These are phyloP conservation scores for Teleogryllus occipitalis DNA, from an alignment of 1,140 invertebrate species.

Conservation along the genomic window DNA sequence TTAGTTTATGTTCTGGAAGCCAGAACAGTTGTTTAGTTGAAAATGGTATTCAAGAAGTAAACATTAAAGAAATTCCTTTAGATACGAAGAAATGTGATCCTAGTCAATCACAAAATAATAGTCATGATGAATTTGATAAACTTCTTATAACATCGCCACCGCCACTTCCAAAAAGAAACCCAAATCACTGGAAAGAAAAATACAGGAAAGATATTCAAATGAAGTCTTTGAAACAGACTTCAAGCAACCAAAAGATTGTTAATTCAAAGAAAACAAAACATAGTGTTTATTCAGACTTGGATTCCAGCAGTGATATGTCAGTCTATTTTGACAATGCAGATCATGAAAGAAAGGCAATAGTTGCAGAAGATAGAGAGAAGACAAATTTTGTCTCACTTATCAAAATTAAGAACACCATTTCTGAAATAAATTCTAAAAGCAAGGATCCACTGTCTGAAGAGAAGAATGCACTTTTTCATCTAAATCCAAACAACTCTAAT, in stretches of 20 bases:
- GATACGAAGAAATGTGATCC: background rate
- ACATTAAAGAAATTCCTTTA: background rate
- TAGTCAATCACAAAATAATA: background rate
- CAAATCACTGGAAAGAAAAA: background rate
- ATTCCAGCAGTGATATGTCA: background rate
- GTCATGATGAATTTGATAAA: background rate
- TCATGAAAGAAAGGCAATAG: too few relatives aligned
- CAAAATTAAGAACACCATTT: too few relatives aligned
- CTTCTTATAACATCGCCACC: background rate
- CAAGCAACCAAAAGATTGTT: background rate
- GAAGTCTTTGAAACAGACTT: background rate
- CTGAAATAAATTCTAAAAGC: too few relatives aligned
- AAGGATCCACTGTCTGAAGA: too few relatives aligned
- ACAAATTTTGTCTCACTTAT: too few relatives aligned
- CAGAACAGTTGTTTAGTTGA: background rate
- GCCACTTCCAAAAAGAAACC: background rate
- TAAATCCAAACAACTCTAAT: too few relatives aligned
- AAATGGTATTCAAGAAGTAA: background rate
- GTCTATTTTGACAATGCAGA: too few relatives aligned
- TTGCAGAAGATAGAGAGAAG: too few relatives aligned
- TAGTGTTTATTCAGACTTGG: background rate
- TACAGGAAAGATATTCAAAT: background rate
- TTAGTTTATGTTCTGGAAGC: background rate
- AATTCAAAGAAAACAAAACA: background rate
- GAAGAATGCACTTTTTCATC: too few relatives aligned